Conservation (phyloP, 1,140 invertebrate genomes). For the Maniola jurtina region DNA sequence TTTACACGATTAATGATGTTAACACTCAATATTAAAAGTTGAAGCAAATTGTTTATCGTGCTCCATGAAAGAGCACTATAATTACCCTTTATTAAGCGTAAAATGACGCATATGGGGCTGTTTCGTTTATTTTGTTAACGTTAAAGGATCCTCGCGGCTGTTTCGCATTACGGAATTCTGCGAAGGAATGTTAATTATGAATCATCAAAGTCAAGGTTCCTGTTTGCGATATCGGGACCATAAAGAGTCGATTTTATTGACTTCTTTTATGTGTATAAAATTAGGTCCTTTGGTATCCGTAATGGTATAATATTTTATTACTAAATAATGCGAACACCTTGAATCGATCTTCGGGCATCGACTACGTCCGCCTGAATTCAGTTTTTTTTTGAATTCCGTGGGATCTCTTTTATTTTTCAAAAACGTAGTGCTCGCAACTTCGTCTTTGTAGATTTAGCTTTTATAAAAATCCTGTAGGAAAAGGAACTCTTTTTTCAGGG, state of each 20-base stretch:
- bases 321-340: no score
- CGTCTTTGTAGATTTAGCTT: no score
- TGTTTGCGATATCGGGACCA: neutral
- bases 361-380: no score
- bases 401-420: no score
- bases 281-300: no score
- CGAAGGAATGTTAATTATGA: constrained; percentile 10
- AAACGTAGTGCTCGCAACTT: no score
- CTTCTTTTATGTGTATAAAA: neutral
- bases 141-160: constrained; percentile 4
- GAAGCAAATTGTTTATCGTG: neutral
- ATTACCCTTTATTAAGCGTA: neutral
- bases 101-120: neutral
- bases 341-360: no score
- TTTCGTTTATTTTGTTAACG: neutral
- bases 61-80: neutral
- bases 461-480: no score
- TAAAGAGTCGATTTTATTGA: neutral
- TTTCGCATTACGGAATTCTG: neutral
- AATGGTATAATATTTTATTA: no score
- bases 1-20: neutral
- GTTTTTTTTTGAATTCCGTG: no score
- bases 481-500: no score
- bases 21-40: neutral
- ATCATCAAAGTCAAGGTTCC: constrained; percentile 11